Conservation (phyloP, 2,888 invertebrate species). For the Noctua janthina region DNA sequence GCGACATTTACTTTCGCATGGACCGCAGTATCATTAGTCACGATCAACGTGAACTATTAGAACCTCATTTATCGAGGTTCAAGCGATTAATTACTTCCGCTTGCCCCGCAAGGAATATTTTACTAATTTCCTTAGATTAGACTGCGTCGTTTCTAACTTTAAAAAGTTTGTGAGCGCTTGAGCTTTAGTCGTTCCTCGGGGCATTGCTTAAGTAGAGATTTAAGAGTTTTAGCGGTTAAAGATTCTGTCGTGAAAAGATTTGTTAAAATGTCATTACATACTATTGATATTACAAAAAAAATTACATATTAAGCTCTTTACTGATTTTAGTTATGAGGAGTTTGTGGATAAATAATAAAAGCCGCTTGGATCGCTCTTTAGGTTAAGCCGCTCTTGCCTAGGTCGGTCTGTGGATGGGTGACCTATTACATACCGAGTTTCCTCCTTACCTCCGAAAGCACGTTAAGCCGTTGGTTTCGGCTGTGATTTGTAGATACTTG, state of each 20-base stretch:
- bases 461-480: too few species aligned
- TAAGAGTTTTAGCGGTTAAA: background rate
- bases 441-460: too few species aligned
- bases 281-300: background rate
- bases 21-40: conserved; percentile 43
- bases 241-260: background rate
- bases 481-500: too few species aligned
- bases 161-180: conserved; percentile 14
- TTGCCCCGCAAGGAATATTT: conserved; percentile 45
- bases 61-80: conserved; percentile 53
- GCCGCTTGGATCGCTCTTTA: too few species aligned
- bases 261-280: background rate
- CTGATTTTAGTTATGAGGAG: too few species aligned
- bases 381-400: too few species aligned
- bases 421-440: too few species aligned
- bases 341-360: too few species aligned
- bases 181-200: conserved; percentile 31
- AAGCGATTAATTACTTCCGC: conserved; percentile 53
- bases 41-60: conserved; percentile 54
- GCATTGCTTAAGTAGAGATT: conserved; percentile 18
- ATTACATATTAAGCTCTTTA: too few species aligned
- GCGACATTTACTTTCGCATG: conserved; percentile 15
- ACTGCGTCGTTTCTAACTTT: conserved; percentile 21
- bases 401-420: too few species aligned
- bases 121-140: conserved; percentile 52